Evolutionary conservation across 2,888 invertebrate genomes (phyloP).

Genomic region (Tanypteryx hageni): DNA sequence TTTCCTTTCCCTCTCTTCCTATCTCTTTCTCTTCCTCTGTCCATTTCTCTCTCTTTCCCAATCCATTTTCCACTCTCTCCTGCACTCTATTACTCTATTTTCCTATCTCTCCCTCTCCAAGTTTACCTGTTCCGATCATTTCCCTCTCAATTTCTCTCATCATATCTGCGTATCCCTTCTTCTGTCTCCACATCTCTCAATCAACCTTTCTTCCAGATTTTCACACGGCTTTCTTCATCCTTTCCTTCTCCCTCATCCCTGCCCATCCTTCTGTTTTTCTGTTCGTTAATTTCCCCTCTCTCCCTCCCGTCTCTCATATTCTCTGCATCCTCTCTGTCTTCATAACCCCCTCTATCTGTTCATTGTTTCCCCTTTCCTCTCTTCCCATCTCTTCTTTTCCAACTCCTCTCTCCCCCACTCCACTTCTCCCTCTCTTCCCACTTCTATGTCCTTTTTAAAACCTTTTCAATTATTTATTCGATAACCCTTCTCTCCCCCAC

Average conservation of each 20-base stretch:
- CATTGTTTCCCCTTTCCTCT: neutral
- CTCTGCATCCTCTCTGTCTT: neutral
- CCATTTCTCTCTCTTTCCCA: neutral
- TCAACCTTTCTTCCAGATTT: neutral
- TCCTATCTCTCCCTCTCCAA: neutral
- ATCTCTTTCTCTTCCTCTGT: neutral
- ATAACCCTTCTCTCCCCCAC: neutral
- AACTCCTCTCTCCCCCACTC: neutral
- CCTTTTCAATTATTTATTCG: neutral
- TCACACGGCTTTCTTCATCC: neutral
- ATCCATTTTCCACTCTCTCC: too few species aligned
- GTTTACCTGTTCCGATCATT: neutral
- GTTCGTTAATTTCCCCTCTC: neutral
- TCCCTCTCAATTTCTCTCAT: neutral
- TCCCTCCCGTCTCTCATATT: neutral
- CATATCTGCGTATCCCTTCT: neutral
- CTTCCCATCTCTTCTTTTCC: neutral
- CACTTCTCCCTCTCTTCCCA: neutral
- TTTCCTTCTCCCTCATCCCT: neutral
- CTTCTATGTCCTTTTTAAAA: neutral
- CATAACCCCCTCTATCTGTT: neutral
- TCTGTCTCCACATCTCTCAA: neutral
- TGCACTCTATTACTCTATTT: too few species aligned
- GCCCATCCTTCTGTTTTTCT: neutral
- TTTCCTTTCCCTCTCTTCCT: neutral